phyloP scores from a whole-genome alignment of 1,140 invertebrate species.

The Papilio xuthus region DNA sequence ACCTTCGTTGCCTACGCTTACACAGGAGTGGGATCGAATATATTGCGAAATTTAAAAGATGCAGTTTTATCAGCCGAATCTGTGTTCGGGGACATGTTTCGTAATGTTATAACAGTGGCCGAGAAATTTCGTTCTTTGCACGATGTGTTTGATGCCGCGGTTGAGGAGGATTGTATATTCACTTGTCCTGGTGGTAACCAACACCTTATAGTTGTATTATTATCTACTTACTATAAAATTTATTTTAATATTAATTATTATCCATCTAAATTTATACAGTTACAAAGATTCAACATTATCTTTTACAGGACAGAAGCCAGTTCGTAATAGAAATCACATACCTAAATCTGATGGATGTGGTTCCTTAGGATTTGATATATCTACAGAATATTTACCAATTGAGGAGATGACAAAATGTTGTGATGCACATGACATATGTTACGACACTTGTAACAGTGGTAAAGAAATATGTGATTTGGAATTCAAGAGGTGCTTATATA shows the following conservation, averaged over 20 bases:
- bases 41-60: conserved; percentile 87
- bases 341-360: conserved; percentile 92
- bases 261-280: neutral
- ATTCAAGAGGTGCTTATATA: conserved; percentile 93
- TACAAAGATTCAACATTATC: neutral
- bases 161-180: conserved; percentile 91
- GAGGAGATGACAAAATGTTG: conserved; percentile 92
- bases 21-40: conserved; percentile 89
- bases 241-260: neutral
- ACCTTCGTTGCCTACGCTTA: conserved; percentile 90
- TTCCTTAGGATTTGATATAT: conserved; percentile 87
- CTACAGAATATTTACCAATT: conserved; percentile 88
- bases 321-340: conserved; percentile 87
- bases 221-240: neutral
- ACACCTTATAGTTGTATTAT: neutral
- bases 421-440: conserved; percentile 93
- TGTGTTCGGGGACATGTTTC: conserved; percentile 88
- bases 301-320: conserved; percentile 84
- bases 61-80: conserved; percentile 89
- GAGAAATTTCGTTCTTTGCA: conserved; percentile 89
- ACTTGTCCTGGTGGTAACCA: conserved; percentile 86
- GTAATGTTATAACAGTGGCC: conserved; percentile 88
- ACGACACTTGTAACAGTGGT: conserved; percentile 92
- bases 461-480: conserved; percentile 93
- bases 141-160: conserved; percentile 91